Conservation (phyloP, 2,888 invertebrate genomes). For the Leuctra nigra region DNA sequence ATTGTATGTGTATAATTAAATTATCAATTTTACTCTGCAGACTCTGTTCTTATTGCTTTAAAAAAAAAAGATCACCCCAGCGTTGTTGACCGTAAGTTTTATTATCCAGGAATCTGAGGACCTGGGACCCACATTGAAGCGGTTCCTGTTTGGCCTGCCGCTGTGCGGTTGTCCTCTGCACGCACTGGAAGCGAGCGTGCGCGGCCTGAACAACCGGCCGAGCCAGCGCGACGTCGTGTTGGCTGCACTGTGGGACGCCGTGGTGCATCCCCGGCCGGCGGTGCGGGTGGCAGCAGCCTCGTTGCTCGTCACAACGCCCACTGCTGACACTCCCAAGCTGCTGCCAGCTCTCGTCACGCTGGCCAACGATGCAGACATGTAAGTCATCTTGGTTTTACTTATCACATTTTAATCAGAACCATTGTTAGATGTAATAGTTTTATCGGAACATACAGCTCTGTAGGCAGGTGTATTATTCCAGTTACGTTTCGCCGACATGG, state of each 20-base stretch:
- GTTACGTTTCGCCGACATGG: background rate
- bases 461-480: no score
- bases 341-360: conserved; percentile 64
- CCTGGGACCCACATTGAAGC: conserved; percentile 31
- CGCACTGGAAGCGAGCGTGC: conserved; percentile 39
- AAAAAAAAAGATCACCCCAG: no score
- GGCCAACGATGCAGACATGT: conserved; percentile 60
- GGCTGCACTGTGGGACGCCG: conserved; percentile 61
- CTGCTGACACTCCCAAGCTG: conserved; percentile 50
- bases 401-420: no score
- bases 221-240: conserved; percentile 51
- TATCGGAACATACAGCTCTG: no score
- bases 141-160: conserved; percentile 43
- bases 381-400: conserved; percentile 37
- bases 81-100: no score
- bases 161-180: conserved; percentile 46
- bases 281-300: conserved; percentile 54
- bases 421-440: no score
- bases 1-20: no score
- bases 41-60: no score
- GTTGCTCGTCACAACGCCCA: conserved; percentile 49
- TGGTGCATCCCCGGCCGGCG: conserved; percentile 55
- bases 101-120: conserved; percentile 31
- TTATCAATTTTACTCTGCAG: no score
- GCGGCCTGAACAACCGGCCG: conserved; percentile 36